Percentiles rank a stretch among this genome's conserved stretches.
Evolutionary conservation across 2,113 vertebrate genomes (phyloP).

Genomic region (Cettia cetti): DNA sequence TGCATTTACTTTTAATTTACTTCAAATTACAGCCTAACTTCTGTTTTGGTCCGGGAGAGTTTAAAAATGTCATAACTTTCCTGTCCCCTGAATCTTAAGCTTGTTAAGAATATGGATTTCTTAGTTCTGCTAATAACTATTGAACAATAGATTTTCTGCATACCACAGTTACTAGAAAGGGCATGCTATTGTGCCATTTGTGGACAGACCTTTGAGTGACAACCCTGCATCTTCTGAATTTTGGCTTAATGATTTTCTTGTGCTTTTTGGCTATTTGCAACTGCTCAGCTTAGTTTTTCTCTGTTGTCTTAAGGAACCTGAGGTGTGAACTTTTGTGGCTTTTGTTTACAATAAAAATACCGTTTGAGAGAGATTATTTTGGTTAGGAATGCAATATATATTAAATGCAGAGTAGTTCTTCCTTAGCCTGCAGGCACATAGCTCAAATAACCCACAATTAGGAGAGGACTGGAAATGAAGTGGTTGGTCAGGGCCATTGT

Average conservation of each 20-base stretch:
- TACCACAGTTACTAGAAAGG: background rate
- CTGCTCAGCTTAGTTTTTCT: background rate
- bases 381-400: background rate
- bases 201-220: background rate
- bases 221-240: background rate
- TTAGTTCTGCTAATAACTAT: background rate
- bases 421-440: background rate
- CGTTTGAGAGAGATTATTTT: background rate
- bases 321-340: background rate
- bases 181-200: background rate
- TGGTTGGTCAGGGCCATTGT: background rate
- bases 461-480: background rate
- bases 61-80: background rate
- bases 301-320: background rate
- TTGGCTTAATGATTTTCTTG: background rate
- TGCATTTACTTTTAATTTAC: background rate
- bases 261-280: background rate
- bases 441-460: background rate
- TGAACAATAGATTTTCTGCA: background rate
- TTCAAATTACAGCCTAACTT: background rate
- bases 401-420: background rate
- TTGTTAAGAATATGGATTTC: background rate
- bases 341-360: conserved; percentile 6
- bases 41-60: background rate
- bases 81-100: background rate